Evolutionary conservation across 1,140 invertebrate species (phyloP).

Genomic region (Drosophila parvula): DNA sequence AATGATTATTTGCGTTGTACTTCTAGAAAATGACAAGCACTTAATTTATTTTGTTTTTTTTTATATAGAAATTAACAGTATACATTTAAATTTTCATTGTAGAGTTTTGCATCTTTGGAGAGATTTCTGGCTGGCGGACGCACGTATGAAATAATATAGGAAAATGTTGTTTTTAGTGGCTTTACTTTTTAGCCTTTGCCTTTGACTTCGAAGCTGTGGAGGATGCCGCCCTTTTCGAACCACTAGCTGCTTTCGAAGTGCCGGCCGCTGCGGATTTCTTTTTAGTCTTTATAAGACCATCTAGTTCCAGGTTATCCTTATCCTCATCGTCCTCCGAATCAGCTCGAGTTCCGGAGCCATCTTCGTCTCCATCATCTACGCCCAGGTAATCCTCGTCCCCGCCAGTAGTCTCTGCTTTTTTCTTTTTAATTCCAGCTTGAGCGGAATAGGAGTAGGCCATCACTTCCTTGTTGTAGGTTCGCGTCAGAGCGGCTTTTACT

Average conservation of each 20-base stretch:
- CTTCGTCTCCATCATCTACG: constrained; percentile 74
- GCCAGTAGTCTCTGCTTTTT: constrained; percentile 83
- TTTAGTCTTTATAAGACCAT: constrained; percentile 90
- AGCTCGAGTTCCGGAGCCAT: constrained; percentile 77
- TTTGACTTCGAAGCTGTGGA: constrained; percentile 56
- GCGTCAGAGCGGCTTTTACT: constrained; percentile 96
- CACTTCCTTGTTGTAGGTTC: constrained; percentile 94
- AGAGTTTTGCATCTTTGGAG: constrained; percentile 1
- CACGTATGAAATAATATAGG: constrained; percentile 6
- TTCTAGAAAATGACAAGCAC: background rate
- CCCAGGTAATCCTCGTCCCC: constrained; percentile 65
- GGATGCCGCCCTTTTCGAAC: constrained; percentile 49
- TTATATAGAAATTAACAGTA: background rate
- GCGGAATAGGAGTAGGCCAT: constrained; percentile 89
- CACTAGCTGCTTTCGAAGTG: constrained; percentile 41
- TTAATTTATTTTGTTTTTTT: background rate
- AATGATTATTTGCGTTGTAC: too few relatives aligned
- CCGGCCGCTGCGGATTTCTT: constrained; percentile 60
- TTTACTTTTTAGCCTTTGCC: constrained; percentile 63
- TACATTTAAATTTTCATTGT: background rate
- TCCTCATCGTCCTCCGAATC: constrained; percentile 85
- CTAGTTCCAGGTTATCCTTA: constrained; percentile 88
- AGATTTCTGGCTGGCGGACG: background rate
- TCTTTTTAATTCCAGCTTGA: constrained; percentile 86
- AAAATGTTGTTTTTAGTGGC: background rate